Base-by-base conservation (phyloP, 2,888 invertebrate species). In the Cosmia pyralina region DNA sequence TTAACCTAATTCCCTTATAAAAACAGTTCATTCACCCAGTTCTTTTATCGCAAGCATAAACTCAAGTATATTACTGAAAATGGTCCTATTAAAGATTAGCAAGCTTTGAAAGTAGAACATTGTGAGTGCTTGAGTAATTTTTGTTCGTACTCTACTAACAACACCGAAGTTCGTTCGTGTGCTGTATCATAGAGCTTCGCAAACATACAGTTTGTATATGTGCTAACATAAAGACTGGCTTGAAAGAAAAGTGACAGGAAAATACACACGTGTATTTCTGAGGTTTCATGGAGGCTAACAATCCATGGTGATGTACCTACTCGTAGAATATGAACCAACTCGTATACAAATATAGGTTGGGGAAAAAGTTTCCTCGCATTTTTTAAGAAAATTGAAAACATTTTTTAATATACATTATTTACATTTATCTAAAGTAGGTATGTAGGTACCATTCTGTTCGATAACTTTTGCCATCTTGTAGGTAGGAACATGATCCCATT, bases 41-140 rank as follows among this genome's bases (percentile, higher is more conserved):
- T 41, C 0, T 55, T 60, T 67, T 67, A 83, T 63, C 3, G 38
- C 34, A 5, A 17, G 13, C 58, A 63, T 66, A 52, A 83, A 65
- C 44, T 69, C 15, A 55, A 68, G 48, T 70, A 59, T 55, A 65
- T 68, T 58, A 83, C 70, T 69, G 46, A 59, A 80, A 81, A 69
- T 48, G 48, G 59, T 69, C 60, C 59, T 58, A 53, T 19, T 34
- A 68, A 70, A 81, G 72, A 82, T 84, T 81, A 82, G 73, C 68
- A 69, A 63, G 68, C 68, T 59, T 58, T 11, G 74, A 69, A 82
- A 84, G 62, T 82, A 69, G 84, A 60, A 53, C 77, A 84, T 80
- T 80, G 74, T 68, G 60, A 66, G 77, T 82, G 82, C 85, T 77
- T 71, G 82, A 84, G 85, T 77, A 73, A 84, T 84, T 74, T 74